Evolutionary conservation across 2,797 vertebrate genomes (phyloP).

Genomic region (Coccyzus lansbergi): DNA sequence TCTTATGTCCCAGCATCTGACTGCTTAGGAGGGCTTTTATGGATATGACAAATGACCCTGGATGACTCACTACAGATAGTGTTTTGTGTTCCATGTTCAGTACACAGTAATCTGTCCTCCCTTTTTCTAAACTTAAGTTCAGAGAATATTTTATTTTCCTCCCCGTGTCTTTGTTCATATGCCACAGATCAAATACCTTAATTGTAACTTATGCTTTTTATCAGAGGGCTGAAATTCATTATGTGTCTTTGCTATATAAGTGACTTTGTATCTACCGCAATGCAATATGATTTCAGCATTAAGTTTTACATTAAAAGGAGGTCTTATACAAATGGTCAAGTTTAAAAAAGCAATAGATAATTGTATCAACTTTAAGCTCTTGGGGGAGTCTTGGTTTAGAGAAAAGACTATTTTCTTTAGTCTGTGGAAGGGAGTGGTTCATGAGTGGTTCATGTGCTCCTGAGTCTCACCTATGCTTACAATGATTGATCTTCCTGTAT

Average conservation of each 20-base stretch:
- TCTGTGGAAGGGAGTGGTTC: fast-evolving
- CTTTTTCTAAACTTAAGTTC: neutral
- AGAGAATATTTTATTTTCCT: neutral
- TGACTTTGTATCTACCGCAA: neutral
- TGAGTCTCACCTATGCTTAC: neutral
- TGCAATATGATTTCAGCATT: neutral
- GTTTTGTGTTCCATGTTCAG: neutral
- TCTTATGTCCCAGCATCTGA: neutral
- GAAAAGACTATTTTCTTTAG: neutral
- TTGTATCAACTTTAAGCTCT: neutral
- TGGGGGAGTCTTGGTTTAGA: neutral
- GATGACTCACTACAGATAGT: neutral
- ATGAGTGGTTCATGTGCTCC: neutral
- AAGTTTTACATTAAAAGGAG: neutral
- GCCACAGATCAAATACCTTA: neutral
- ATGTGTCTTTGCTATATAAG: neutral
- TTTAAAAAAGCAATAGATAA: neutral
- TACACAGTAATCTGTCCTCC: neutral
- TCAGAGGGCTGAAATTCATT: neutral
- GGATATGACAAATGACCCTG: neutral
- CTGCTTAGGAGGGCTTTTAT: neutral
- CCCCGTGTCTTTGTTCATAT: neutral
- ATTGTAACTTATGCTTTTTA: neutral
- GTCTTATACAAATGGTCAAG: neutral
- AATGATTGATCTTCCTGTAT: neutral